Evolutionary conservation across 2,797 vertebrate species (phyloP).

Genomic region (Catostomus latipinnis): DNA sequence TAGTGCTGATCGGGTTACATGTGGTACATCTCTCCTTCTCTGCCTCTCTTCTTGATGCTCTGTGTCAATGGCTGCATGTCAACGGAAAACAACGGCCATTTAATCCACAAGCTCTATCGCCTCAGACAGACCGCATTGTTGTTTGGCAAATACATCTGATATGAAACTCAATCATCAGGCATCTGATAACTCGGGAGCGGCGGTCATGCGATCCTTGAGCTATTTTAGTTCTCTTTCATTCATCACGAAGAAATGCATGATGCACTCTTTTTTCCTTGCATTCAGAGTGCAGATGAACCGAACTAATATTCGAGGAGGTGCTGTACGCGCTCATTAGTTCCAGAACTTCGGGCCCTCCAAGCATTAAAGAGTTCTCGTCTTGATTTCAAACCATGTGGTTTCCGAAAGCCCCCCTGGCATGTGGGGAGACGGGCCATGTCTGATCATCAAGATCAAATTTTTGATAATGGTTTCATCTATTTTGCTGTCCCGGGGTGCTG

Average conservation of each 20-base stretch:
- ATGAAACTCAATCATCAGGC: constrained; percentile 43
- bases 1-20: constrained; percentile 53
- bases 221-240: constrained; percentile 48
- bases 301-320: constrained; percentile 32
- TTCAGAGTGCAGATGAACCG: constrained; percentile 50
- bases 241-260: constrained; percentile 51
- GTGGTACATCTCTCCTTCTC: constrained; percentile 28
- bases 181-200: constrained; percentile 36
- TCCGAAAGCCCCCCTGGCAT: constrained; percentile 26
- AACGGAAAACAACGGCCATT: constrained; percentile 52
- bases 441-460: constrained; percentile 50
- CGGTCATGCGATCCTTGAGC: constrained; percentile 35
- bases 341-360: constrained; percentile 38
- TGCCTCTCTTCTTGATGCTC: constrained; percentile 37
- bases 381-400: constrained; percentile 46
- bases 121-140: constrained; percentile 26
- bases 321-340: constrained; percentile 39
- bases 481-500: constrained; percentile 37
- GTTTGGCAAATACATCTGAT: constrained; percentile 44
- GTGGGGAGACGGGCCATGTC: constrained; percentile 24
- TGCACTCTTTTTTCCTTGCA: constrained; percentile 7
- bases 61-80: constrained; percentile 50
- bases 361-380: constrained; percentile 42
- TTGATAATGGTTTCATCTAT: constrained; percentile 50
- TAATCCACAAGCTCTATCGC: constrained; percentile 47